Conservation (phyloP, 2,888 invertebrate species). For the Thyatira batis region DNA sequence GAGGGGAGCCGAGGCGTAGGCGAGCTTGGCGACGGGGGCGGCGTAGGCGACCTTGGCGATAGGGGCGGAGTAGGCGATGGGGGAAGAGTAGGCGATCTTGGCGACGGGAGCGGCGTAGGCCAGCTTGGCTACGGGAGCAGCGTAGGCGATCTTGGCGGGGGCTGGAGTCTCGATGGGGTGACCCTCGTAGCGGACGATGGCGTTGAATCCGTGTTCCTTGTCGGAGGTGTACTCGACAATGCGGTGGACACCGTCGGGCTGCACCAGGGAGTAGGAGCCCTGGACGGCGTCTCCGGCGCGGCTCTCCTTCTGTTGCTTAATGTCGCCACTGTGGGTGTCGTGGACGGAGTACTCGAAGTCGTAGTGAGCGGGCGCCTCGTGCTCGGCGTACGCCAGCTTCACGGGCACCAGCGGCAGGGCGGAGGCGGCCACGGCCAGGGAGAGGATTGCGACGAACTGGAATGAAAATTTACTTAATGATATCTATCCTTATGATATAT, state of each 20-base stretch:
- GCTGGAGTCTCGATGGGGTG: constrained; percentile 40
- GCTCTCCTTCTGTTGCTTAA: constrained; percentile 73
- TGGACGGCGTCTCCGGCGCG: constrained; percentile 71
- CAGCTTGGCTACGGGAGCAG: constrained; percentile 28
- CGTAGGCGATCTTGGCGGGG: constrained; percentile 25
- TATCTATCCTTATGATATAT: background rate
- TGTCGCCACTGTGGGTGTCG: constrained; percentile 68
- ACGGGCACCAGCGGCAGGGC: constrained; percentile 45
- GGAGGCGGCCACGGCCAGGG: constrained; percentile 53
- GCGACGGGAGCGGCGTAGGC: constrained; percentile 37
- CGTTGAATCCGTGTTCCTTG: constrained; percentile 71
- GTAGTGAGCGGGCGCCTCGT: constrained; percentile 67
- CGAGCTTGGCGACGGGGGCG: constrained; percentile 39
- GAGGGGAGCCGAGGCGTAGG: constrained; percentile 36
- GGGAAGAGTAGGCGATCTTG: background rate
- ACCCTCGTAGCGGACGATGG: constrained; percentile 71
- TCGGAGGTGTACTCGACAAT: constrained; percentile 75
- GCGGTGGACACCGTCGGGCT: constrained; percentile 72
- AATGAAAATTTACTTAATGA: constrained; percentile 13
- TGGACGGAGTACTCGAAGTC: constrained; percentile 73
- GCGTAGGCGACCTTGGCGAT: constrained; percentile 21
- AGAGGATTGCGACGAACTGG: constrained; percentile 42
- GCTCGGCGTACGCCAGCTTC: constrained; percentile 58
- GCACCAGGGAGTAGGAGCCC: constrained; percentile 75
- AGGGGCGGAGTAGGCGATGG: constrained; percentile 37